These are phyloP conservation scores for Alcedo quadribrachys DNA, from an alignment of 2,797 vertebrate genomes.

Conservation along the genomic window DNA sequence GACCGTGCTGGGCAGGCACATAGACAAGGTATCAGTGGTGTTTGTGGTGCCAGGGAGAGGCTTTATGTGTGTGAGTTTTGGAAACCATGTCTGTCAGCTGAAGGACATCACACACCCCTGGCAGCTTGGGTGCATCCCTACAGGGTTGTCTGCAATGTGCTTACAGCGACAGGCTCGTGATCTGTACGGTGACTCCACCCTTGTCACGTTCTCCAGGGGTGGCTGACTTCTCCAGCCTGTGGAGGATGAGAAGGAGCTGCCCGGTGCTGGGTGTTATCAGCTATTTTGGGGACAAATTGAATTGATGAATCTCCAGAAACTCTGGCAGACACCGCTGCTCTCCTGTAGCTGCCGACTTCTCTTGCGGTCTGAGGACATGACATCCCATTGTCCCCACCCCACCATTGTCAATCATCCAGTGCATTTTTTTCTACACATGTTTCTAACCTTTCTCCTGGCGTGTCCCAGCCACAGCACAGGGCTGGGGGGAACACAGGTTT, in stretches of 20 bases:
- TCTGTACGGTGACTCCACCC: rapidly evolving
- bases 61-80: not conserved
- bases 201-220: not conserved
- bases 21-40: not conserved
- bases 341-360: not conserved
- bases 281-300: not conserved
- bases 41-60: not conserved
- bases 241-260: not conserved
- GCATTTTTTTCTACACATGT: not conserved
- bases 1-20: not conserved
- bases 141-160: rapidly evolving
- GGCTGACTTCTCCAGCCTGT: not conserved
- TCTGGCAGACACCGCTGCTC: not conserved
- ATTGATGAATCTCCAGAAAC: not conserved
- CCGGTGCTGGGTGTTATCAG: rapidly evolving
- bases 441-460: not conserved
- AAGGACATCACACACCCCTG: not conserved
- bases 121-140: not conserved
- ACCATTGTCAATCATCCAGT: too few species aligned
- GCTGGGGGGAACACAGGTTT: constrained; percentile 36
- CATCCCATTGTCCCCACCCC: not conserved
- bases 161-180: rapidly evolving
- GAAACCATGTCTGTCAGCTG: not conserved
- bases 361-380: not conserved
- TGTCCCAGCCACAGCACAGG: not conserved